A percentile compares a stretch with the other conserved stretches of the same genome.
Evolutionary conservation across 2,888 invertebrate species (phyloP).

Genomic region (Thymelicus sylvestris): DNA sequence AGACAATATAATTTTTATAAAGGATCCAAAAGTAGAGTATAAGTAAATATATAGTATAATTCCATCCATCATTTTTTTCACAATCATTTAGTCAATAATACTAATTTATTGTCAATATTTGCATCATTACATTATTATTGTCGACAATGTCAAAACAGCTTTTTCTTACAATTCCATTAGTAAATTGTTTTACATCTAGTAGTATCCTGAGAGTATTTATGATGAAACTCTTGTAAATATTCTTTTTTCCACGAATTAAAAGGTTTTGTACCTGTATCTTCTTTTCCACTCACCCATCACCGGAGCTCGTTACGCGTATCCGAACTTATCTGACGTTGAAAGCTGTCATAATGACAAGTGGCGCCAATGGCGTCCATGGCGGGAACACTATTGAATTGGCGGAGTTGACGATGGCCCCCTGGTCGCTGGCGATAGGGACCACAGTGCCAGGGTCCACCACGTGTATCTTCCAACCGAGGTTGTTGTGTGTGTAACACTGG

Average conservation of each 20-base stretch:
- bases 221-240: not conserved
- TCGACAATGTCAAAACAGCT: constrained; percentile 1
- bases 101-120: constrained; percentile 27
- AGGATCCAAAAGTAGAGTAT: constrained; percentile 25
- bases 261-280: not conserved
- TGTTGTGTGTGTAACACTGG: constrained; percentile 96
- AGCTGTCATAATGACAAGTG: constrained; percentile 50
- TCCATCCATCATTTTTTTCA: constrained; percentile 27
- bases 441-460: constrained; percentile 89
- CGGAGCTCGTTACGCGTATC: constrained; percentile 53
- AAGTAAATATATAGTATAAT: constrained; percentile 17
- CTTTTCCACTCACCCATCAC: constrained; percentile 24
- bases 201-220: not conserved
- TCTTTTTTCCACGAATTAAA: not conserved
- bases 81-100: constrained; percentile 46
- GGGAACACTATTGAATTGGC: constrained; percentile 41
- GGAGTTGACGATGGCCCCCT: constrained; percentile 51
- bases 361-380: constrained; percentile 40
- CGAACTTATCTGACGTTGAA: constrained; percentile 58
- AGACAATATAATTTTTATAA: constrained; percentile 8
- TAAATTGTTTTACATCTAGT: not conserved
- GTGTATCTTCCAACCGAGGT: constrained; percentile 96
- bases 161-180: constrained; percentile 2
- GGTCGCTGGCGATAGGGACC: constrained; percentile 63
- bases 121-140: constrained; percentile 13